phyloP scores from a whole-genome alignment of 1,140 invertebrate genomes.

The Radopholus similis region DNA sequence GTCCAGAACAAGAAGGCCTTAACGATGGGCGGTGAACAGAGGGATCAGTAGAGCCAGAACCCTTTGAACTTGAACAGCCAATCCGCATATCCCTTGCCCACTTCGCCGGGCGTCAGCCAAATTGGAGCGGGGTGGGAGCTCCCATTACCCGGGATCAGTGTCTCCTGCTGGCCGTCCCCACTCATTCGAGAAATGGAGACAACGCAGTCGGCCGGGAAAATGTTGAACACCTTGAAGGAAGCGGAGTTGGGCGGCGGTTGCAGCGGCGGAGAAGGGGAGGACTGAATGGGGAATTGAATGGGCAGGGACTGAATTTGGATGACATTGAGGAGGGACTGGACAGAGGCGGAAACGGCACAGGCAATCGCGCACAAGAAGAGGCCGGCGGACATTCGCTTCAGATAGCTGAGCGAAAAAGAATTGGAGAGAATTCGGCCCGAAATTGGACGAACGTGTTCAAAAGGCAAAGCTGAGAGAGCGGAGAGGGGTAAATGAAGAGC shows the following conservation, averaged over 20 bases:
- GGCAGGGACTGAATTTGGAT: neutral
- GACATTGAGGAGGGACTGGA: conserved; percentile 10
- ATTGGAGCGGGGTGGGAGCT: neutral
- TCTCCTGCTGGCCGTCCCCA: neutral
- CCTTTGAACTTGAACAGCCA: conserved; percentile 13
- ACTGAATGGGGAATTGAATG: neutral
- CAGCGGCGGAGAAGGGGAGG: neutral
- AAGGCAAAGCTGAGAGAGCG: neutral
- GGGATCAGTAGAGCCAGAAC: neutral
- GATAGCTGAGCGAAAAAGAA: conserved; percentile 4
- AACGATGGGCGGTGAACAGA: neutral
- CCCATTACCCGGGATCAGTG: neutral
- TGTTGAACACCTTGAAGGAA: conserved; percentile 15
- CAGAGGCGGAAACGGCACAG: neutral
- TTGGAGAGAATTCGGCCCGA: neutral
- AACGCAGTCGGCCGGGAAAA: conserved; percentile 10
- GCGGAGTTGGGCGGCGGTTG: conserved; percentile 4
- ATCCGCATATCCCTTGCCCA: conserved; percentile 7
- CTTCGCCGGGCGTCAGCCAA: neutral
- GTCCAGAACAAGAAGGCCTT: neutral
- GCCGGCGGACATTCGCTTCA: conserved; percentile 7
- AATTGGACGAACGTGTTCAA: conserved; percentile 8
- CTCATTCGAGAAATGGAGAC: conserved; percentile 3
- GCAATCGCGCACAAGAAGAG: conserved; percentile 10
- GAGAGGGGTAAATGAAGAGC: conserved; percentile 8